Evolutionary conservation across 1,140 invertebrate species (phyloP), one percentile per base, ranked within the genome.

Genomic region (Oscheius sp.): DNA sequence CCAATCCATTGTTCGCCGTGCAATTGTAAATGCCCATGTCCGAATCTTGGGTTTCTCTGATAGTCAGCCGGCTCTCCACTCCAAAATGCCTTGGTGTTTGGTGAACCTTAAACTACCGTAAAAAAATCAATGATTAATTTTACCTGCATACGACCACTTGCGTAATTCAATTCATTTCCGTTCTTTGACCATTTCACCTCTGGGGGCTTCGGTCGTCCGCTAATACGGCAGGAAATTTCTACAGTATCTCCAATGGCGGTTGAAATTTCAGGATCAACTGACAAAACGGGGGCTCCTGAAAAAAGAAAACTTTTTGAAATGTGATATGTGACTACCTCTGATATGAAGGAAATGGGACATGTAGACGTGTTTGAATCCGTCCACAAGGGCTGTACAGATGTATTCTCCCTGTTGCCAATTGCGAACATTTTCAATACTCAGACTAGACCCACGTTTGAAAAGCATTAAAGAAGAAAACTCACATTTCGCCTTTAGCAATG

Each of bases 371-470:
- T 68, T 32, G 45, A 82, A 82, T 1, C 73, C 78, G 26, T 74
- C 65, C 13, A 78, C 69, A 18, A 42, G 49, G n/a, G 62, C 72
- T 28, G 68, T 35, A 26, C 68, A 79, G 26, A 61, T 67, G 49
- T 82, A 82, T 61, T 82, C 79, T 34, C 79, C 80, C 28, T 76
- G 77, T 32, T 82, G 76, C 75, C 79, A 83, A 32, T 73, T 65
- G 20, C 73, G 38, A 1, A 79, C 81, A 36, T 78, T 75, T 3
- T 75, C 80, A 15, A 82, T 46, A 10, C 81, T 83, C 20, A 80
- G 73, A 55, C 79, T 80, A n/a, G 67, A 52, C 78, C 73, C 15
- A 15, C 29, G 20, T 1, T 13, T 3, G 63, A 31, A 46, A 36
- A 13, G 3, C 29, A 45, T 31, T 7, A 49, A 65, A 34, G 10